Evolutionary conservation across 1,140 invertebrate genomes (phyloP).

Genomic region (Drosophila truncata): DNA sequence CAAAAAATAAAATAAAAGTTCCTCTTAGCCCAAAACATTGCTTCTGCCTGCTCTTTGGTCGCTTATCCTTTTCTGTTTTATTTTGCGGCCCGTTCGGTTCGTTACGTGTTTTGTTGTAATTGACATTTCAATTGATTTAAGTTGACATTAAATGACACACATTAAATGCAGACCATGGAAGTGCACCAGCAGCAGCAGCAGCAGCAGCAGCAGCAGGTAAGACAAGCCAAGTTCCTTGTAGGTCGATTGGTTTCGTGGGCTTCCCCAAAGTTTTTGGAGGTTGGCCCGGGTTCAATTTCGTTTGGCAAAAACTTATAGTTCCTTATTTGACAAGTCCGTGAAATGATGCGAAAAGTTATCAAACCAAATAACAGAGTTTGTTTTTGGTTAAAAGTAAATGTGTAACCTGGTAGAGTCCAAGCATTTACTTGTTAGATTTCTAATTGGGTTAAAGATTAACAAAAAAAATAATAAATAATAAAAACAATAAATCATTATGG

Average conservation of each 20-base stretch:
- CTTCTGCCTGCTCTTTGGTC: slow-evolving; percentile 12
- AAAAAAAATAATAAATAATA: neutral
- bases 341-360: slow-evolving; percentile 22
- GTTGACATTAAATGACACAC: slow-evolving; percentile 71
- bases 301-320: slow-evolving; percentile 10
- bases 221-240: slow-evolving; percentile 29
- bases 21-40: slow-evolving; percentile 28
- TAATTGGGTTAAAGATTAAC: neutral
- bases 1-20: slow-evolving; percentile 10
- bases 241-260: slow-evolving; percentile 22
- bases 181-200: neutral
- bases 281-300: slow-evolving; percentile 6
- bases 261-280: slow-evolving; percentile 23
- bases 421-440: neutral
- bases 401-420: neutral
- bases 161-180: slow-evolving; percentile 44
- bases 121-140: slow-evolving; percentile 80
- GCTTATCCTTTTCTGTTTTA: slow-evolving; percentile 12
- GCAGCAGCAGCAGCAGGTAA: slow-evolving; percentile 17
- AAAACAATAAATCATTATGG: neutral
- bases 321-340: slow-evolving; percentile 8
- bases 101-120: slow-evolving; percentile 72
- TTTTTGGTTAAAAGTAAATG: neutral
- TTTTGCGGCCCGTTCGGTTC: slow-evolving; percentile 38
- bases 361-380: neutral